Conservation (phyloP, 2,888 invertebrate genomes). For the Pterobdella sp. region DNA sequence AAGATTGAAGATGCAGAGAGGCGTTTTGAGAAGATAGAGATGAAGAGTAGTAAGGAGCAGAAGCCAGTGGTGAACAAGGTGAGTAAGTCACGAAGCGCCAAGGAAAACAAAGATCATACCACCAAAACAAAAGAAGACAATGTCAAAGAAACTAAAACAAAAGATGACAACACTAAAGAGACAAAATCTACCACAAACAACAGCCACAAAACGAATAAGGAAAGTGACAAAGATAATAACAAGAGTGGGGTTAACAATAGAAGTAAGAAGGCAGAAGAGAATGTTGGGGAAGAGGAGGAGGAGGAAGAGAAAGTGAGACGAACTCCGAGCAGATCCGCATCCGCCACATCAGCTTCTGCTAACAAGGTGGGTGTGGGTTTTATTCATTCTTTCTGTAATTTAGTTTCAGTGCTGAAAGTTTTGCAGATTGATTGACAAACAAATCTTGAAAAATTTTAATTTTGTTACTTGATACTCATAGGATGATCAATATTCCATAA, state of each 20-base stretch:
- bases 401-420: too few relatives aligned
- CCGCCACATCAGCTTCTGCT: not conserved
- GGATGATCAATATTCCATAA: too few relatives aligned
- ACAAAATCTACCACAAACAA: not conserved
- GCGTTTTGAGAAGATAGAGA: slow-evolving; percentile 33
- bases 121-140: not conserved
- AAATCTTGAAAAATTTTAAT: too few relatives aligned
- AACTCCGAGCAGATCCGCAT: slow-evolving; percentile 4
- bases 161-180: not conserved
- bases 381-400: too few relatives aligned
- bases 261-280: not conserved
- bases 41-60: slow-evolving; percentile 17
- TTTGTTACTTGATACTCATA: too few relatives aligned
- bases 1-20: slow-evolving; percentile 34
- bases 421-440: too few relatives aligned
- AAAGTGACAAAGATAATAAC: not conserved
- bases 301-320: not conserved
- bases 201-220: not conserved
- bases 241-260: not conserved
- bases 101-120: slow-evolving; percentile 20
- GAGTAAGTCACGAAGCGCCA: slow-evolving; percentile 9
- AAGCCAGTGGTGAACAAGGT: not conserved
- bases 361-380: not conserved
- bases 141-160: not conserved
- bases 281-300: not conserved